These are phyloP conservation scores for Fistularia commersonii DNA, from an alignment of 2,797 vertebrate species.

Conservation along the genomic window DNA sequence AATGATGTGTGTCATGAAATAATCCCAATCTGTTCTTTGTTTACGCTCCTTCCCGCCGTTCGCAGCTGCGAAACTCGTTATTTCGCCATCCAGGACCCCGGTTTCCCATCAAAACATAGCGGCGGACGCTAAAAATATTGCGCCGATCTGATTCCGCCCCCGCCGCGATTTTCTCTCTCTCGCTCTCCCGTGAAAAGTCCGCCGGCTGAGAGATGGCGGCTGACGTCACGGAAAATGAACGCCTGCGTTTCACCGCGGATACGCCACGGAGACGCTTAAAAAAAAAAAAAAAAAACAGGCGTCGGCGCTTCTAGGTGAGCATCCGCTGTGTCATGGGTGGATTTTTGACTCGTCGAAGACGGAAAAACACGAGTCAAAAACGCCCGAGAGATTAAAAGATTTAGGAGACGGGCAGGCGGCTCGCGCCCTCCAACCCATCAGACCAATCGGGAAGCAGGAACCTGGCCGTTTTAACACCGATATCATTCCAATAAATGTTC, in stretches of 20 bases:
- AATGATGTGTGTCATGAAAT: constrained; percentile 13
- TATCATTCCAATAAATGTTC: too few relatives aligned
- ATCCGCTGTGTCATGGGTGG: too few relatives aligned
- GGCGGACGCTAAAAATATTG: constrained; percentile 47
- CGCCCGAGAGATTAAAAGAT: too few relatives aligned
- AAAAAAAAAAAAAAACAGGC: constrained; percentile 22
- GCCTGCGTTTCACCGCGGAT: constrained; percentile 34
- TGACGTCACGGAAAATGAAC: constrained; percentile 68
- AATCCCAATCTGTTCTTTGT: constrained; percentile 24
- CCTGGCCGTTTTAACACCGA: too few relatives aligned
- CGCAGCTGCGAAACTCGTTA: constrained; percentile 29
- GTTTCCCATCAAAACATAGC: constrained; percentile 25
- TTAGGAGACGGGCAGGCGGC: too few relatives aligned
- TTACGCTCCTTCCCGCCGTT: constrained; percentile 18
- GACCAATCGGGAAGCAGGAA: too few relatives aligned
- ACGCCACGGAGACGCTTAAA: constrained; percentile 23
- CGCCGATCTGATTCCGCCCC: constrained; percentile 17
- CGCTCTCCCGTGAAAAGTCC: constrained; percentile 43
- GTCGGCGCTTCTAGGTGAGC: too few relatives aligned
- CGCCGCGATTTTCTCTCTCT: not conserved
- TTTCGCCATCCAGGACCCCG: constrained; percentile 16
- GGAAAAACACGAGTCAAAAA: too few relatives aligned
- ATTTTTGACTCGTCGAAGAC: too few relatives aligned
- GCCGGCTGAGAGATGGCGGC: constrained; percentile 26
- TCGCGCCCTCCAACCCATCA: too few relatives aligned